Percentiles rank a stretch among this genome's conserved stretches.
Evolutionary conservation across 2,888 invertebrate genomes (phyloP).

Genomic region (Calliphora vomitoria): DNA sequence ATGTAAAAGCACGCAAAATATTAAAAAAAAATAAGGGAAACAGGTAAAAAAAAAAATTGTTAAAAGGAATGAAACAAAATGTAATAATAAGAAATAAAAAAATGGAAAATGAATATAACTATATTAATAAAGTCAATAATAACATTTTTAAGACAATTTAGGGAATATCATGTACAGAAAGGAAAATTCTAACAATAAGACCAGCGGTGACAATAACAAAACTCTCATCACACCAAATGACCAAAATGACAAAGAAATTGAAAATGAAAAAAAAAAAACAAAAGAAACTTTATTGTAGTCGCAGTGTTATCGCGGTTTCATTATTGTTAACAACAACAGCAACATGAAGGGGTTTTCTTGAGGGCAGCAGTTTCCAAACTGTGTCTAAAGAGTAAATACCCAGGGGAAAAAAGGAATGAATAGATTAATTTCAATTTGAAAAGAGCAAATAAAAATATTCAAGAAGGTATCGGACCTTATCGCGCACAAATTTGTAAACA

Average conservation of each 20-base stretch:
- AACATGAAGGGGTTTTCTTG: neutral
- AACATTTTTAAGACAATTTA: constrained; percentile 67
- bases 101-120: constrained; percentile 16
- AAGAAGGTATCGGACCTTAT: too few relatives aligned
- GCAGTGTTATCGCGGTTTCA: constrained; percentile 17
- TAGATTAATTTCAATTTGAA: too few relatives aligned
- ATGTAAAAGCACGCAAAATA: constrained; percentile 65
- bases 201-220: neutral
- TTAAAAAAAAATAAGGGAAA: constrained; percentile 37
- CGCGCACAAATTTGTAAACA: too few relatives aligned
- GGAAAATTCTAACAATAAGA: neutral
- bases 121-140: constrained; percentile 66
- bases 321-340: neutral
- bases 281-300: neutral
- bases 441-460: too few relatives aligned
- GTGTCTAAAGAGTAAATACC: neutral
- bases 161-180: constrained; percentile 49
- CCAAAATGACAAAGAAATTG: constrained; percentile 2
- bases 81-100: constrained; percentile 17
- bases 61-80: constrained; percentile 10
- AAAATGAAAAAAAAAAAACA: neutral
- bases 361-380: constrained; percentile 18
- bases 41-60: constrained; percentile 33
- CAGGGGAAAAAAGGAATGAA: too few relatives aligned
- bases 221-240: neutral